A percentile compares a stretch with the other conserved stretches of the same genome.
Conservation (phyloP, 2,888 invertebrate genomes). For the Listrodromus nycthemerus region DNA sequence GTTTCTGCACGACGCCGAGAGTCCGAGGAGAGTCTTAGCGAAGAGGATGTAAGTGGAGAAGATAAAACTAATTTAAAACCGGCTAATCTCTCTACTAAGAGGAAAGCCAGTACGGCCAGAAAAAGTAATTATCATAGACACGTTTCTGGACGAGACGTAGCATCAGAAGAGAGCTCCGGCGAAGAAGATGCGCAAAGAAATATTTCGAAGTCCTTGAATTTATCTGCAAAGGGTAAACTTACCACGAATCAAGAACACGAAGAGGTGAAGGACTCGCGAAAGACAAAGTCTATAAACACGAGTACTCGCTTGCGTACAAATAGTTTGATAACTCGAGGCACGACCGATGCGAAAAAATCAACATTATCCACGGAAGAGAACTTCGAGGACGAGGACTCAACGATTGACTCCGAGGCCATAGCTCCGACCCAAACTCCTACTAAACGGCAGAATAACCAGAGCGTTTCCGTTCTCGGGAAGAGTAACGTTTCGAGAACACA, state of each 20-base stretch:
- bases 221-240: neutral
- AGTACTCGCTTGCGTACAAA: neutral
- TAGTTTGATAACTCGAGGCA: no score
- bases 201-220: neutral
- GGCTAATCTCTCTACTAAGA: neutral
- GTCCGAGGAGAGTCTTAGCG: neutral
- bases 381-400: neutral
- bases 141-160: neutral
- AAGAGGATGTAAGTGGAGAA: conserved; percentile 1
- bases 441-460: conserved; percentile 4
- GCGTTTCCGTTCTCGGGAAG: neutral
- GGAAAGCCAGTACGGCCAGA: neutral
- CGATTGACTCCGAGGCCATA: neutral
- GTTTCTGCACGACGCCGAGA: neutral
- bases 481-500: conserved; percentile 24
- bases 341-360: neutral
- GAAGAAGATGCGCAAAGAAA: conserved; percentile 16
- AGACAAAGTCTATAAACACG: neutral
- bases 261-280: conserved; percentile 1
- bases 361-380: conserved; percentile 4
- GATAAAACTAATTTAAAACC: neutral
- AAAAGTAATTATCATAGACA: neutral
- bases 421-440: neutral
- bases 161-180: neutral
- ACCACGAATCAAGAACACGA: neutral